Evolutionary conservation across 2,113 vertebrate genomes (phyloP).

Genomic region (Upupa epops): DNA sequence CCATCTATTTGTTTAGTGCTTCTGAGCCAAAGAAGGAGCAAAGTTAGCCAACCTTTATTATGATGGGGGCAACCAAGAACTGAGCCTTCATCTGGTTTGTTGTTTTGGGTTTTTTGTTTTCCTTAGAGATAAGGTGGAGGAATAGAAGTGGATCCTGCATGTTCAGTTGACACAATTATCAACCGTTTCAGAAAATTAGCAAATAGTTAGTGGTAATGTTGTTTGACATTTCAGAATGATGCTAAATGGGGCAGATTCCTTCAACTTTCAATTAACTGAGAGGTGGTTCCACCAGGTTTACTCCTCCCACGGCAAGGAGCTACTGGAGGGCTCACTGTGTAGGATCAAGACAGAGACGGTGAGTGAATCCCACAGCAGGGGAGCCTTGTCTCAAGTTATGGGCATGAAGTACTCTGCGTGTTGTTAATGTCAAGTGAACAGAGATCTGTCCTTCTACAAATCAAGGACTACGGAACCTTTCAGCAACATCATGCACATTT

Average conservation of each 20-base stretch:
- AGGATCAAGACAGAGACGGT: background rate
- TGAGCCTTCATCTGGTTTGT: background rate
- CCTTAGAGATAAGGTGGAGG: background rate
- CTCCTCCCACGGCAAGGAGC: background rate
- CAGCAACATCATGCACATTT: background rate
- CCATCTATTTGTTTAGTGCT: constrained; percentile 19
- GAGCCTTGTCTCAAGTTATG: background rate
- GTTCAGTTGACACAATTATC: background rate
- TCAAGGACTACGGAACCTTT: background rate
- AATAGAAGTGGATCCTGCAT: background rate
- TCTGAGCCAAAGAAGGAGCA: background rate
- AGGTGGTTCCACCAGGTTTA: background rate
- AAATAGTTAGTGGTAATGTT: background rate
- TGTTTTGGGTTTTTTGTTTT: background rate
- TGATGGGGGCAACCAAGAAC: background rate
- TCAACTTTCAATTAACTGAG: background rate
- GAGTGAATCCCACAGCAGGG: background rate
- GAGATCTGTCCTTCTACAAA: background rate
- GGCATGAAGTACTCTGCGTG: background rate
- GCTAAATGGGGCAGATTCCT: background rate
- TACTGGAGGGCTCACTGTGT: background rate
- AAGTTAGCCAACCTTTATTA: constrained; percentile 13
- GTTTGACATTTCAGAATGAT: background rate
- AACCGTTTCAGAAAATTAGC: background rate
- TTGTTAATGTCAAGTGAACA: background rate